Conservation (phyloP, 2,888 invertebrate genomes). For the Dasypolia templi region DNA sequence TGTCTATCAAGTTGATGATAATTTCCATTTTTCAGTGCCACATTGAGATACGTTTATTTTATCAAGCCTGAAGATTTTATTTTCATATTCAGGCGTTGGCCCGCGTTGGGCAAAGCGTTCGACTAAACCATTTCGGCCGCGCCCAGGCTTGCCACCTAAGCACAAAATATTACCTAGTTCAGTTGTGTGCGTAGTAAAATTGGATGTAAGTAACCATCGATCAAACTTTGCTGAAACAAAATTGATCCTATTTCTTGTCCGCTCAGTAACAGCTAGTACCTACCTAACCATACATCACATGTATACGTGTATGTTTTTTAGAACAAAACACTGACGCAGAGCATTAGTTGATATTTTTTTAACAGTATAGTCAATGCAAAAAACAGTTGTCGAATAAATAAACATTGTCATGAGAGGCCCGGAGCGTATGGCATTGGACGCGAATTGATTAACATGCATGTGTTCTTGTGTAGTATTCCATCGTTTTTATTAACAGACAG, state of each 20-base stretch:
- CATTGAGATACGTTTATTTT: neutral
- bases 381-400: slow-evolving; percentile 33
- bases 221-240: slow-evolving; percentile 54
- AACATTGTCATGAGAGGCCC: slow-evolving; percentile 25
- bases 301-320: neutral
- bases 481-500: slow-evolving; percentile 40
- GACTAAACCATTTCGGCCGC: slow-evolving; percentile 6
- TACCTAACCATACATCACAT: neutral
- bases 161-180: slow-evolving; percentile 31
- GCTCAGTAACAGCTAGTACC: slow-evolving; percentile 16
- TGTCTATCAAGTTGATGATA: neutral
- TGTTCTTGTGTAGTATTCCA: slow-evolving; percentile 8
- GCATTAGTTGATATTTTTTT: neutral
- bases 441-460: slow-evolving; percentile 47
- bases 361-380: slow-evolving; percentile 24
- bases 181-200: slow-evolving; percentile 42
- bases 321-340: slow-evolving; percentile 1
- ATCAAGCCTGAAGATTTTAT: neutral
- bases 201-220: slow-evolving; percentile 47
- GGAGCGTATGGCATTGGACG: slow-evolving; percentile 49
- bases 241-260: slow-evolving; percentile 37
- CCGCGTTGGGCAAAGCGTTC: neutral
- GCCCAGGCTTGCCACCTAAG: neutral
- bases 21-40: neutral
- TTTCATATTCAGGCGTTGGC: neutral